These are phyloP conservation scores for Meandrusa payeni DNA, from an alignment of 2,888 invertebrate species.

Conservation along the genomic window DNA sequence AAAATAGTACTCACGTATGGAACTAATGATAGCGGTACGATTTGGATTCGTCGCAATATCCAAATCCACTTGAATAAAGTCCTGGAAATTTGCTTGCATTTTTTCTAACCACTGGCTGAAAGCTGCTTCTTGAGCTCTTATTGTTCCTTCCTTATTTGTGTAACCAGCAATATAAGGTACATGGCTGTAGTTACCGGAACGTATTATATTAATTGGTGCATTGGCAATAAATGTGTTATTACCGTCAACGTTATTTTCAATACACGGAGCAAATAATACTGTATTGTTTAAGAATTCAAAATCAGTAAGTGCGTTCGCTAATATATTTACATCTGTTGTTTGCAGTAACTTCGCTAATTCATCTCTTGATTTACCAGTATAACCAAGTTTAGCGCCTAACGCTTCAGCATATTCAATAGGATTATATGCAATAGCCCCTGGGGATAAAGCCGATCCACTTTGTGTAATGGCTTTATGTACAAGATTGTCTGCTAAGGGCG, in stretches of 20 bases:
- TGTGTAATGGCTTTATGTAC: slow-evolving; percentile 60
- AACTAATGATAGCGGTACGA: slow-evolving; percentile 35
- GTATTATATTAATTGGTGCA: slow-evolving; percentile 55
- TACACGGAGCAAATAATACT: slow-evolving; percentile 62
- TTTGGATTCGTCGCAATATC: slow-evolving; percentile 37
- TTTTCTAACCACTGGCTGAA: slow-evolving; percentile 43
- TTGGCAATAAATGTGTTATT: slow-evolving; percentile 50
- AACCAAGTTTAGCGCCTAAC: slow-evolving; percentile 50
- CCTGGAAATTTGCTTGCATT: slow-evolving; percentile 58
- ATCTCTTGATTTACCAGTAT: slow-evolving; percentile 38
- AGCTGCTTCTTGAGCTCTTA: slow-evolving; percentile 51
- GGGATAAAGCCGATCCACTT: slow-evolving; percentile 63
- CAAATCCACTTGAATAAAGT: slow-evolving; percentile 60
- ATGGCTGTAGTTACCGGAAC: slow-evolving; percentile 50
- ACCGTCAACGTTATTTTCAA: slow-evolving; percentile 49
- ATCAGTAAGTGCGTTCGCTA: slow-evolving; percentile 42
- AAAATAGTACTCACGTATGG: slow-evolving; percentile 56
- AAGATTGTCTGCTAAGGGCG: slow-evolving; percentile 46
- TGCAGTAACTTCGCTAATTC: slow-evolving; percentile 48
- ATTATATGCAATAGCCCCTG: slow-evolving; percentile 67
- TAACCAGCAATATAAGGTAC: slow-evolving; percentile 61
- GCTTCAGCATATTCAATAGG: slow-evolving; percentile 52
- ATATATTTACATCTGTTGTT: slow-evolving; percentile 39
- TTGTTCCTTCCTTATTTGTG: slow-evolving; percentile 60
- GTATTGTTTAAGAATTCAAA: slow-evolving; percentile 58